Evolutionary conservation across 1,140 invertebrate species (phyloP).

Genomic region (Drosophila orena): DNA sequence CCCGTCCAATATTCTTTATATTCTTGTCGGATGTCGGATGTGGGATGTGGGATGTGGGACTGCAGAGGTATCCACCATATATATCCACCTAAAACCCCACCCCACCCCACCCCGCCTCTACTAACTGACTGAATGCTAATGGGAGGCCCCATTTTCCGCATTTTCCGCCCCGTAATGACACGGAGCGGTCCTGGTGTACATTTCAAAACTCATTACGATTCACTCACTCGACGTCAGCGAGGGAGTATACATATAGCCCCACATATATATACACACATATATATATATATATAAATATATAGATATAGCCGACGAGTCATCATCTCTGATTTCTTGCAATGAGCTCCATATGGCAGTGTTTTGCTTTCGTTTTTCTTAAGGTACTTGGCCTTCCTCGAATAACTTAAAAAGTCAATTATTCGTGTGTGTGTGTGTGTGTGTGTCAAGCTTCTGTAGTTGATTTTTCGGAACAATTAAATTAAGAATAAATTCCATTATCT

Average conservation of each 20-base stretch:
- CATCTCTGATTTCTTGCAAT: slow-evolving; percentile 40
- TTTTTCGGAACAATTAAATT: too few relatives aligned
- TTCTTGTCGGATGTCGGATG: slow-evolving; percentile 2
- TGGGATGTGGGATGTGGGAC: slow-evolving; percentile 5
- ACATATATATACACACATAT: neutral
- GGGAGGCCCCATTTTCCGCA: slow-evolving; percentile 3
- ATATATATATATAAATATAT: slow-evolving; percentile 6
- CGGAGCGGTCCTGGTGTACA: slow-evolving; percentile 44
- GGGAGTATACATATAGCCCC: slow-evolving; percentile 1
- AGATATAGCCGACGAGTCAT: slow-evolving; percentile 25
- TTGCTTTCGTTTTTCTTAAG: slow-evolving; percentile 7
- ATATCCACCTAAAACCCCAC: neutral
- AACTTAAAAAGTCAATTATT: slow-evolving; percentile 18
- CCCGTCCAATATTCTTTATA: slow-evolving; percentile 7
- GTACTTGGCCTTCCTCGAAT: slow-evolving; percentile 8
- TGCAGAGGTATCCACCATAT: neutral
- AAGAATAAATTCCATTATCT: too few relatives aligned
- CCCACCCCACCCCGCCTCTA: too few relatives aligned
- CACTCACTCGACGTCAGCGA: slow-evolving; percentile 23
- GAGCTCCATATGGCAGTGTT: slow-evolving; percentile 13
- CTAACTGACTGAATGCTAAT: slow-evolving; percentile 35
- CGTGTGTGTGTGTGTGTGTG: too few relatives aligned
- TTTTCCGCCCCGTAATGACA: slow-evolving; percentile 35
- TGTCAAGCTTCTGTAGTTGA: too few relatives aligned
- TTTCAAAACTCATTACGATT: slow-evolving; percentile 69